Evolutionary conservation across 2,888 invertebrate species (phyloP).

Genomic region (Therioaphis trifolii): DNA sequence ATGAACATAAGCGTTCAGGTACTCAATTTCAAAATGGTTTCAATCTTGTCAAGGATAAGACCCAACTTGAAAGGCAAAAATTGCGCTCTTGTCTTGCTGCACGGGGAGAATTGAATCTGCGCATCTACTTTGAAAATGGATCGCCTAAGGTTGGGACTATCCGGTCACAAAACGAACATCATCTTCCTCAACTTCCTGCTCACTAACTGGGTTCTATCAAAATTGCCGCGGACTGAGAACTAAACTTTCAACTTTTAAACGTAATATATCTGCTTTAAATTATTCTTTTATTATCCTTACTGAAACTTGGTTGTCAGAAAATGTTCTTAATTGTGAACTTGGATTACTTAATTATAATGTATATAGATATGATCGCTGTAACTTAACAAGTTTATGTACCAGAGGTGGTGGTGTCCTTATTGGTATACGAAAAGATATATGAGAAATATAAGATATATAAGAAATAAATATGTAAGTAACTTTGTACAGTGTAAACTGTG

Average conservation of each 20-base stretch:
- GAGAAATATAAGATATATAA: too few species aligned
- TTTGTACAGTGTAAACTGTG: too few species aligned
- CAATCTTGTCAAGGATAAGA: too few species aligned
- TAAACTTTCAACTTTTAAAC: slow-evolving; percentile 4
- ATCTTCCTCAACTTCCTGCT: neutral
- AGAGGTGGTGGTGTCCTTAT: neutral
- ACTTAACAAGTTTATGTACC: neutral
- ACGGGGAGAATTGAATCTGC: too few species aligned
- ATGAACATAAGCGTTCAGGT: too few species aligned
- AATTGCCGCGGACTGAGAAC: neutral
- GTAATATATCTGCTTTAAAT: neutral
- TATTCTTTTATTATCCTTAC: neutral
- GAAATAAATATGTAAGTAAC: too few species aligned
- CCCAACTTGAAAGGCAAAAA: too few species aligned
- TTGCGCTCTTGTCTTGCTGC: too few species aligned
- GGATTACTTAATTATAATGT: slow-evolving; percentile 12
- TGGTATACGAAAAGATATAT: neutral
- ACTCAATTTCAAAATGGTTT: too few species aligned
- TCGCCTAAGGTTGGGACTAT: neutral
- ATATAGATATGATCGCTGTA: neutral
- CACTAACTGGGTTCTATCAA: slow-evolving; percentile 4
- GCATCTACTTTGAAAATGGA: too few species aligned
- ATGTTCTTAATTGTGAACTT: slow-evolving; percentile 6
- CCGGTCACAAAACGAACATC: neutral
- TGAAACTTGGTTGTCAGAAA: neutral